A percentile compares a stretch with the other conserved stretches of the same genome.
Conservation (phyloP, 2,888 invertebrate species). For the Schizotus pectinicornis region DNA sequence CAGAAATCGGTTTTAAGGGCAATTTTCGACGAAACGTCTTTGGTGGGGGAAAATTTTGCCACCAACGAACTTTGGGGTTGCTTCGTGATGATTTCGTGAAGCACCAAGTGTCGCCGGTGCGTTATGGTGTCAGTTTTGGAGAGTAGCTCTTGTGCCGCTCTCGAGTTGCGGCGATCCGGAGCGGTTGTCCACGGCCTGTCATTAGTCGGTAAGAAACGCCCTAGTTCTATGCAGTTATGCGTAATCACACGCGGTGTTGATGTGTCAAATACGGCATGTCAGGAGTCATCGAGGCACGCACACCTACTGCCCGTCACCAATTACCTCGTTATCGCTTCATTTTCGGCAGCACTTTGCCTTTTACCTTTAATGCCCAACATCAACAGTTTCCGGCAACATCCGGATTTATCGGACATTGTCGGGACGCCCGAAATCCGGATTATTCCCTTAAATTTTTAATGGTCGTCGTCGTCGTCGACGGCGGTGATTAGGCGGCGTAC, state of each 20-base stretch:
- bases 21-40: too few relatives aligned
- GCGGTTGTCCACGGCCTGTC: constrained; percentile 45
- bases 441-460: constrained; percentile 24
- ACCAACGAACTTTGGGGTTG: background rate
- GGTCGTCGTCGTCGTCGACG: too few relatives aligned
- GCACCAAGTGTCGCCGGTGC: background rate
- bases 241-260: constrained; percentile 48
- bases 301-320: constrained; percentile 37
- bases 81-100: background rate
- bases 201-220: constrained; percentile 51
- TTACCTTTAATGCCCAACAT: constrained; percentile 2
- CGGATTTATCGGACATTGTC: background rate
- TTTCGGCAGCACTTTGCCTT: constrained; percentile 19
- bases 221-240: constrained; percentile 49
- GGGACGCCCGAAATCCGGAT: constrained; percentile 1
- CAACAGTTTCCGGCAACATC: constrained; percentile 1
- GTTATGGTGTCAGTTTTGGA: background rate
- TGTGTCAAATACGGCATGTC: constrained; percentile 51
- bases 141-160: constrained; percentile 33
- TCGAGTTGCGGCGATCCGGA: constrained; percentile 30
- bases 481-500: background rate
- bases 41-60: too few relatives aligned
- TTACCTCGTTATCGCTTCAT: constrained; percentile 43
- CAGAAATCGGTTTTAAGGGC: background rate
- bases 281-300: constrained; percentile 43